Evolutionary conservation across 2,888 invertebrate species (phyloP).

Genomic region (Plusia festucae): DNA sequence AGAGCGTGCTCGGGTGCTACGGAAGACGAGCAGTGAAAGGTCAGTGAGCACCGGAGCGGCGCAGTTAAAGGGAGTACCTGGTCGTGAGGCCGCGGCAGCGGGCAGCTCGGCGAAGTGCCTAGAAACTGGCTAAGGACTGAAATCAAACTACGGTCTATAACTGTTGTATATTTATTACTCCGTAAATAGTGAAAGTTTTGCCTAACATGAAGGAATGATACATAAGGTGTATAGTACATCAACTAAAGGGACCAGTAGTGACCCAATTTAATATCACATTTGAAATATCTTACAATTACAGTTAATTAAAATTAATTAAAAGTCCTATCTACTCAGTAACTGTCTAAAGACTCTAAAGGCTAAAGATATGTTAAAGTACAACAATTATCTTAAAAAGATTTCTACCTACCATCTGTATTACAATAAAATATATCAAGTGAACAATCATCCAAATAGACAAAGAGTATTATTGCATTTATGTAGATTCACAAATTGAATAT

Average conservation of each 20-base stretch:
- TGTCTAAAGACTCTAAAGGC: constrained; percentile 31
- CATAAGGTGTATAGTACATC: constrained; percentile 35
- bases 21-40: constrained; percentile 31
- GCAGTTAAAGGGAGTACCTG: constrained; percentile 35
- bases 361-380: constrained; percentile 51
- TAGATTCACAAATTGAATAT: constrained; percentile 22
- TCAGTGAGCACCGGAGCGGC: constrained; percentile 32
- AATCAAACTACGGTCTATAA: constrained; percentile 75
- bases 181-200: constrained; percentile 44
- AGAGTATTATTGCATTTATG: constrained; percentile 12
- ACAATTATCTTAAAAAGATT: constrained; percentile 36
- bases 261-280: constrained; percentile 58
- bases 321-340: constrained; percentile 41
- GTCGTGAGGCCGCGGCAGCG: constrained; percentile 21
- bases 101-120: constrained; percentile 43
- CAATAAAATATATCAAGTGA: constrained; percentile 25
- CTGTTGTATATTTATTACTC: constrained; percentile 73
- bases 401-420: constrained; percentile 13
- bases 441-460: constrained; percentile 16
- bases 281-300: constrained; percentile 35
- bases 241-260: constrained; percentile 27
- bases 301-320: constrained; percentile 29
- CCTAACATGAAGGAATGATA: constrained; percentile 52
- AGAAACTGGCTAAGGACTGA: constrained; percentile 60
- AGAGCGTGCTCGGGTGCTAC: constrained; percentile 25